Percentiles rank a stretch among this genome's conserved stretches.
Conservation (phyloP, 2,797 vertebrate species). For the Tangara arthus region DNA sequence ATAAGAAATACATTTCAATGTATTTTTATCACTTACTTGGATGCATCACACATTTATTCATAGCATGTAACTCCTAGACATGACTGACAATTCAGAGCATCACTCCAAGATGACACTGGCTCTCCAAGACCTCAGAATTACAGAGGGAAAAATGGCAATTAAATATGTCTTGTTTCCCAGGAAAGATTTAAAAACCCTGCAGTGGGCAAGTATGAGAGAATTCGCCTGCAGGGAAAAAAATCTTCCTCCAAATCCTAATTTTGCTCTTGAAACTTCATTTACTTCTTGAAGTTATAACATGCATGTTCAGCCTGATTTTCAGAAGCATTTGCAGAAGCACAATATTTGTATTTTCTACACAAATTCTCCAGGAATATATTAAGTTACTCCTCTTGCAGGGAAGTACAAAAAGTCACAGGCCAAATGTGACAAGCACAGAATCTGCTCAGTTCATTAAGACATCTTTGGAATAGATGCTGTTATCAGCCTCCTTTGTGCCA, state of each 20-base stretch:
- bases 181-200: background rate
- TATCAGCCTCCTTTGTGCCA: background rate
- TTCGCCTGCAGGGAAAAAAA: background rate
- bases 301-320: background rate
- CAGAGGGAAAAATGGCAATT: background rate
- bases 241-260: background rate
- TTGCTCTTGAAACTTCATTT: background rate
- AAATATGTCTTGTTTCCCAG: background rate
- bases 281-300: background rate
- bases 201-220: background rate
- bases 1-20: background rate
- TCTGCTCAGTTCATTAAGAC: background rate
- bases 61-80: background rate
- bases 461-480: background rate
- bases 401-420: slow-evolving; percentile 11
- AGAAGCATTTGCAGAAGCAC: background rate
- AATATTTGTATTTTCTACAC: background rate
- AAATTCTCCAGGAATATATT: background rate
- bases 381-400: background rate
- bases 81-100: background rate
- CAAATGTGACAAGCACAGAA: background rate
- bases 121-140: background rate
- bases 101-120: background rate
- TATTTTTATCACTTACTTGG: background rate
- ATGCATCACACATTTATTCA: background rate